Conservation (phyloP, 2,113 vertebrate genomes). For the Gadus macrocephalus region DNA sequence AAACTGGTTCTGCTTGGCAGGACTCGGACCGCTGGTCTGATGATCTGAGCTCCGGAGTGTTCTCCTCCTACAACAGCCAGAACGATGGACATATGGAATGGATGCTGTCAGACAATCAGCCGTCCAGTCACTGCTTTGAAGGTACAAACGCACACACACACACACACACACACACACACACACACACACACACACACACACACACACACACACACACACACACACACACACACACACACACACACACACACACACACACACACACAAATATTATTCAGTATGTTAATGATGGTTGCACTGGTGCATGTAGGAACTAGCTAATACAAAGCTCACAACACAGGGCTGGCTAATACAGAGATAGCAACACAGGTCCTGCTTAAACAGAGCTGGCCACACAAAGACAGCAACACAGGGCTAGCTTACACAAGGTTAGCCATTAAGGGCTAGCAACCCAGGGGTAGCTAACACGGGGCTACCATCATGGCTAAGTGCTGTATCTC, state of each 20-base stretch:
- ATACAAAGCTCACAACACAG: too few relatives aligned
- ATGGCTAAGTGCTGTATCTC: slow-evolving; percentile 3
- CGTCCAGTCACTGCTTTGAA: slow-evolving; percentile 76
- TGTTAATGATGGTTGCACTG: too few relatives aligned
- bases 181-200: too few relatives aligned
- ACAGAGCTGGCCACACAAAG: too few relatives aligned
- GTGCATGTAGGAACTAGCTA: too few relatives aligned
- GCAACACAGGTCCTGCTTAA: too few relatives aligned
- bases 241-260: too few relatives aligned
- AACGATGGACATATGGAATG: slow-evolving; percentile 74
- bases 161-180: too few relatives aligned
- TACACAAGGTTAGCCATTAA: neutral
- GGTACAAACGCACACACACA: slow-evolving; percentile 59
- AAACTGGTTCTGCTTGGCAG: slow-evolving; percentile 49
- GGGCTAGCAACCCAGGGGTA: neutral
- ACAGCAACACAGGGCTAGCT: too few relatives aligned
- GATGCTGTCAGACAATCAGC: slow-evolving; percentile 71
- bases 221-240: too few relatives aligned
- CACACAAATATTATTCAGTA: too few relatives aligned
- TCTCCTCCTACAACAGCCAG: slow-evolving; percentile 88
- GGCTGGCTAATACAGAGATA: neutral
- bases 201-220: too few relatives aligned
- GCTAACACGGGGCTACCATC: neutral
- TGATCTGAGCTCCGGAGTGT: slow-evolving; percentile 91
- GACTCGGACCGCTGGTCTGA: slow-evolving; percentile 82